Evolutionary conservation across 2,888 invertebrate species (phyloP), one percentile per base, ranked within the genome.

Genomic region (Neoascia interrupta): DNA sequence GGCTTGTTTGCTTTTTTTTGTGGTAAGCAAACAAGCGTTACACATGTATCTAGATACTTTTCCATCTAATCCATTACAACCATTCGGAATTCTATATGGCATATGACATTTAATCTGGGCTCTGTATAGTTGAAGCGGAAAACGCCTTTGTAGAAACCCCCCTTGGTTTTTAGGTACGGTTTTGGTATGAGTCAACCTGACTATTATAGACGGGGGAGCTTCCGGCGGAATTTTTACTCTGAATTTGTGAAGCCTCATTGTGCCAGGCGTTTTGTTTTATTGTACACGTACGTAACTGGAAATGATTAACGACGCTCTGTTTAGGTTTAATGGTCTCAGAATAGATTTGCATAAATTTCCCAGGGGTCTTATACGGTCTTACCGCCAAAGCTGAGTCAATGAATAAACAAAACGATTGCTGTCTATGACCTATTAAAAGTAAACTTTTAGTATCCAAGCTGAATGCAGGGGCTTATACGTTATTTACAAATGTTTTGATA

Each of bases 11-110:
- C n/a, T n/a, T n/a, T n/a, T n/a, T n/a, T n/a, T n/a, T n/a, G n/a
- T n/a, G 5, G 26, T 15, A 13, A 13, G n/a, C 64, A 18, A 43
- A 36, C 6, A 39, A 21, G 21, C 43, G 4, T 41, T 54, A 61
- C 47, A 37, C 68, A 43, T 51, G 41, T 43, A 10, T 15, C 8
- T 1, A 8, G 3, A 34, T 45, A 3, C 11, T 5, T 18, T 2
- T 3, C 2, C 34, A 26, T 41, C 64, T 28, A 10, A 11, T 51
- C 43, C 31, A 41, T 56, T 61, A 43, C 43, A 63, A 63, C 61
- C 28, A 47, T 36, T 51, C 51, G 39, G 41, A 56, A 68, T 43
- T 16, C 34, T 10, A 11, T 45, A 11, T 36, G 8, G 21, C 15
- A 49, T 36, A 11, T n/a, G 43, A n/a, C 15, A 8, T 13, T 53